Conservation (phyloP, 1,140 invertebrate species). For the Brachionus plicatilis region DNA sequence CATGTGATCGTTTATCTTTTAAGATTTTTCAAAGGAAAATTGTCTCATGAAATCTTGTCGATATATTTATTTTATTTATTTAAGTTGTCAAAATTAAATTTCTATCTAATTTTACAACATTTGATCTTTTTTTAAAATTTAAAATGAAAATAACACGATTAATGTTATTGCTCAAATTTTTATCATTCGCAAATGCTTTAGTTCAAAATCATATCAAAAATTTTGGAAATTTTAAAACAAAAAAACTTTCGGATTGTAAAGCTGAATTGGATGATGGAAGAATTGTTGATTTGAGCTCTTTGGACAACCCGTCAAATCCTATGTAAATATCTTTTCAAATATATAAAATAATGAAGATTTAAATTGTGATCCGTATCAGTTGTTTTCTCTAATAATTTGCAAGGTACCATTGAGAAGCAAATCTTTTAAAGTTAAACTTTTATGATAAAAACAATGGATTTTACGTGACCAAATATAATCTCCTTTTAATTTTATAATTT, state of each 20-base stretch:
- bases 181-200: not conserved
- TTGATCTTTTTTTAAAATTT: not conserved
- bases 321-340: not conserved
- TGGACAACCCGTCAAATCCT: conserved; percentile 2
- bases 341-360: not conserved
- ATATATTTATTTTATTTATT: no score
- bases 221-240: no score
- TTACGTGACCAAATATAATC: no score
- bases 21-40: no score
- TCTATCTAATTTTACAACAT: not conserved
- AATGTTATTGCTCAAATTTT: not conserved
- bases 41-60: no score
- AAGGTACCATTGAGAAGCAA: no score
- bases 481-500: not conserved
- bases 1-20: no score
- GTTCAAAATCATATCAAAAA: not conserved
- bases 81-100: not conserved
- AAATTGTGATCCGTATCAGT: no score
- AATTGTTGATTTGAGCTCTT: conserved; percentile 20
- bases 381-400: no score
- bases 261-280: conserved; percentile 5
- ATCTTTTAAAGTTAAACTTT: no score
- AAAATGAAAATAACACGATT: not conserved
- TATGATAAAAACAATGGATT: no score
- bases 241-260: not conserved